Evolutionary conservation across 2,113 vertebrate genomes (phyloP).

Genomic region (Mystacornis crossleyi): DNA sequence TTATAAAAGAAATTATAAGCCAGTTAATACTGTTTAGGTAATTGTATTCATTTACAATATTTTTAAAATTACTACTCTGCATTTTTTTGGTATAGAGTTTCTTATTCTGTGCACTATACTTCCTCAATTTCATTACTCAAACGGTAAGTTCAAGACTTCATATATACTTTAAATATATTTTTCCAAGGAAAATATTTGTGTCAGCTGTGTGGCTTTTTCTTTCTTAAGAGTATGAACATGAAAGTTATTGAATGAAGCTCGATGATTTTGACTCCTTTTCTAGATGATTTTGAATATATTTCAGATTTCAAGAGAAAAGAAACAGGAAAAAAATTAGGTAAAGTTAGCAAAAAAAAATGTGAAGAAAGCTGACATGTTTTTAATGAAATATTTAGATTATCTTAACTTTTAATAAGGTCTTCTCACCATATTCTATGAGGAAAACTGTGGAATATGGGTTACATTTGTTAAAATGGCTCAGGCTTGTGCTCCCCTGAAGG

Average conservation of each 20-base stretch:
- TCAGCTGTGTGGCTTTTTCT: neutral
- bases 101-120: neutral
- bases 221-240: neutral
- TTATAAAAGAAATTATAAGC: neutral
- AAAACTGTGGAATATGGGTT: neutral
- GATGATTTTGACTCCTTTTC: neutral
- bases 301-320: neutral
- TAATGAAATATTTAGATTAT: neutral
- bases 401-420: neutral
- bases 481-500: too few species aligned
- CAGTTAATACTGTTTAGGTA: neutral
- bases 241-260: neutral
- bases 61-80: neutral
- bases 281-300: neutral
- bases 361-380: neutral
- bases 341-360: neutral
- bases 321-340: neutral
- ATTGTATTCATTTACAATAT: neutral
- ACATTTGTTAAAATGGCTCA: too few species aligned
- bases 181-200: neutral
- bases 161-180: neutral
- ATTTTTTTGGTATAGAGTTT: neutral
- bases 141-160: neutral
- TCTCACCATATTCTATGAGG: neutral
- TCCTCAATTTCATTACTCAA: neutral